Evolutionary conservation across 2,113 vertebrate genomes (phyloP).

Genomic region (Oenanthe melanoleuca): DNA sequence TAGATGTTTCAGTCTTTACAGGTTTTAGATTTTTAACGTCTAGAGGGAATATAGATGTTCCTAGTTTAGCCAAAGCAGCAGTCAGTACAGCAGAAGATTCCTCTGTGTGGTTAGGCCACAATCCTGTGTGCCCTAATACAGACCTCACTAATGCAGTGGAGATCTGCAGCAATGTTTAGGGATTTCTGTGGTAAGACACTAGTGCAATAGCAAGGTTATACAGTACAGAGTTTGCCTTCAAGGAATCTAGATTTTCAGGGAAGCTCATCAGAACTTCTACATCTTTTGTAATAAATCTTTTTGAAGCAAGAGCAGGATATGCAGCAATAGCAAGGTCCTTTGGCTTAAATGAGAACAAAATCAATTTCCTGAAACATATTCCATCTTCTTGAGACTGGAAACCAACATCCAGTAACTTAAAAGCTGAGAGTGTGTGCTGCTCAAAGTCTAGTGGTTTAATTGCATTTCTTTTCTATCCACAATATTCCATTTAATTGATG

Average conservation of each 20-base stretch:
- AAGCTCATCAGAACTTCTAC: neutral
- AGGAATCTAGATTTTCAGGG: neutral
- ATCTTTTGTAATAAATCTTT: constrained; percentile 9
- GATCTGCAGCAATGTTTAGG: neutral
- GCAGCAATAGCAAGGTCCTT: neutral
- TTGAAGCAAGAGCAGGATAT: neutral
- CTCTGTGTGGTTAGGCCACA: neutral
- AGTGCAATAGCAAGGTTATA: neutral
- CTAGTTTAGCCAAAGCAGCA: neutral
- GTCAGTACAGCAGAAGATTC: neutral
- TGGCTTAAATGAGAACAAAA: neutral
- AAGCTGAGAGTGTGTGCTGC: neutral
- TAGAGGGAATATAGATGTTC: neutral
- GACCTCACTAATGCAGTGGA: neutral
- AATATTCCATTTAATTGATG: neutral
- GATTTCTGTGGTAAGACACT: neutral
- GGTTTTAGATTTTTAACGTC: neutral
- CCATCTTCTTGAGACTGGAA: neutral
- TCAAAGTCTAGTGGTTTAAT: neutral
- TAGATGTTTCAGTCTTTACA: neutral
- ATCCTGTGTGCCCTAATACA: neutral
- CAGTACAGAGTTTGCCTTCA: neutral
- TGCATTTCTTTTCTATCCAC: neutral
- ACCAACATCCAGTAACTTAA: neutral
- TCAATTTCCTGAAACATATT: neutral